These are phyloP conservation scores for Melitaea athalia DNA, from an alignment of 2,888 invertebrate genomes.

Conservation along the genomic window DNA sequence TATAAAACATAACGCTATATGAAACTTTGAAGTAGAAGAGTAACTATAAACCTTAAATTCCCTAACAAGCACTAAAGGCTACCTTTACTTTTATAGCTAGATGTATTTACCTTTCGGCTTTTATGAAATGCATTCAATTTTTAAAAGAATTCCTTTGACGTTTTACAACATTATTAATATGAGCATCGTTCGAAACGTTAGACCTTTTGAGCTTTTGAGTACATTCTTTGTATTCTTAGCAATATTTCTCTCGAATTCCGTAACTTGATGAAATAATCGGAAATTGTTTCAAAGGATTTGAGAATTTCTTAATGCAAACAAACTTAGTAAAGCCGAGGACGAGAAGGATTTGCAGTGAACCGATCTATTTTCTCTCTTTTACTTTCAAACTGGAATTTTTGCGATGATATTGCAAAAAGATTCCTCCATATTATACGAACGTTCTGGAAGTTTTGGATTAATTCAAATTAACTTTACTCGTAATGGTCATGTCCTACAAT, in stretches of 20 bases:
- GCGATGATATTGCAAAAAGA: background rate
- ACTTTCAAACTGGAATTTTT: conserved; percentile 14
- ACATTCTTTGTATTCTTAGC: conserved; percentile 16
- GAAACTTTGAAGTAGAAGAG: too few species aligned
- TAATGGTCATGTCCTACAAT: too few species aligned
- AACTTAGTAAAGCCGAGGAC: conserved; percentile 14
- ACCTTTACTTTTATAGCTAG: too few species aligned
- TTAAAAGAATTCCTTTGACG: background rate
- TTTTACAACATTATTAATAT: background rate
- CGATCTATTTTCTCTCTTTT: conserved; percentile 17
- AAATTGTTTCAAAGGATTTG: conserved; percentile 32
- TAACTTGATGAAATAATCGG: conserved; percentile 29
- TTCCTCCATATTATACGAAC: background rate
- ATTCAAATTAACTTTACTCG: background rate
- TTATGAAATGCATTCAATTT: background rate
- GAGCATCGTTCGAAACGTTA: background rate
- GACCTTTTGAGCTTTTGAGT: conserved; percentile 11
- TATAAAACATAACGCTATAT: too few species aligned
- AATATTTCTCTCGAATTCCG: conserved; percentile 18
- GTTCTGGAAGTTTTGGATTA: background rate
- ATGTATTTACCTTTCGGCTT: background rate
- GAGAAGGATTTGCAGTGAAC: conserved; percentile 16
- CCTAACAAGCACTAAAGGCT: too few species aligned
- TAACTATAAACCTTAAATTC: too few species aligned
- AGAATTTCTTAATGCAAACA: conserved; percentile 25